Conservation (phyloP, 2,888 invertebrate species). For the Drosophila ezoana region DNA sequence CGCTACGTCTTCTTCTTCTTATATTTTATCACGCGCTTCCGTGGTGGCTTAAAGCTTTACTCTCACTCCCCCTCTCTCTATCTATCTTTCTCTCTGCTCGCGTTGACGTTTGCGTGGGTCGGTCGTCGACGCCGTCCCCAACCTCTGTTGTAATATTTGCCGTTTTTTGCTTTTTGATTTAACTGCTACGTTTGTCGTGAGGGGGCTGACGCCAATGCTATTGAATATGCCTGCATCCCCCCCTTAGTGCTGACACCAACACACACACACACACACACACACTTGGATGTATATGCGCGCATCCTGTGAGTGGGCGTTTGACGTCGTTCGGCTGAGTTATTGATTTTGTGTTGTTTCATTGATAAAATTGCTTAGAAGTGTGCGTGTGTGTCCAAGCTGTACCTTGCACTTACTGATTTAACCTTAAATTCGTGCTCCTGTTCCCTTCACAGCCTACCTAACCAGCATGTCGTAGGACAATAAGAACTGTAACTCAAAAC, state of each 20-base stretch:
- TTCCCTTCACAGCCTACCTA: conserved; percentile 25
- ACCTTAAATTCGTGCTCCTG: conserved; percentile 9
- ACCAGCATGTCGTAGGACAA: conserved; percentile 67
- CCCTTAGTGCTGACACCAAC: conserved; percentile 6
- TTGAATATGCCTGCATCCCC: conserved; percentile 19
- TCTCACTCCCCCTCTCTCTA: not conserved
- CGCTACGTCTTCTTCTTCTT: conserved; percentile 34
- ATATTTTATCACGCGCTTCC: conserved; percentile 53
- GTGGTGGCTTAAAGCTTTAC: conserved; percentile 42
- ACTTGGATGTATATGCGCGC: conserved; percentile 17
- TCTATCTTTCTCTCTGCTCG: conserved; percentile 22
- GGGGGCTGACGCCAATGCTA: conserved; percentile 54
- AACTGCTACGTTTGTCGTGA: conserved; percentile 31
- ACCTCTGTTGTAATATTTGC: conserved; percentile 49
- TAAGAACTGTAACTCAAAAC: conserved; percentile 17
- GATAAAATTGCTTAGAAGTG: conserved; percentile 34
- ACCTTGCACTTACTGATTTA: conserved; percentile 15
- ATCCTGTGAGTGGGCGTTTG: conserved; percentile 52
- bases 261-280: conserved; percentile 13
- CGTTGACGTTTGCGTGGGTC: conserved; percentile 52
- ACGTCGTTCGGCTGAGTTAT: conserved; percentile 47
- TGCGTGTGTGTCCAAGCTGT: not conserved
- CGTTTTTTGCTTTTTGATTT: conserved; percentile 40
- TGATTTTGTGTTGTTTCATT: conserved; percentile 56
- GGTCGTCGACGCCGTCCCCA: conserved; percentile 34